phyloP scores from a whole-genome alignment of 1,140 invertebrate genomes.

The Leptopilina clavipes region DNA sequence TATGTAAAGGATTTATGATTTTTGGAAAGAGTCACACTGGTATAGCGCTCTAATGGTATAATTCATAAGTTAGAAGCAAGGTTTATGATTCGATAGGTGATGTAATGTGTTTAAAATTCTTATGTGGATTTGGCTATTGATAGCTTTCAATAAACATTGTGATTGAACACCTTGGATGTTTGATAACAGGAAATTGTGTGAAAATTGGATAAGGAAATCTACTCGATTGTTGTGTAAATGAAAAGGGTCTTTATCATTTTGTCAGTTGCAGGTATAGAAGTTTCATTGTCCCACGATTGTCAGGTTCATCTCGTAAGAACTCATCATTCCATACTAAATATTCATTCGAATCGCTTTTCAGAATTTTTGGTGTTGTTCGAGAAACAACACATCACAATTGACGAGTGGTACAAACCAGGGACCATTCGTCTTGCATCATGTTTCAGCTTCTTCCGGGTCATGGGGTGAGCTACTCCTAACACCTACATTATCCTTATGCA shows the following conservation, averaged over 20 bases:
- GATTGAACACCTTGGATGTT: no score
- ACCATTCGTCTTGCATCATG: constrained; percentile 70
- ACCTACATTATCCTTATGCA: constrained; percentile 74
- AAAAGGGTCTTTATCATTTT: constrained; percentile 4
- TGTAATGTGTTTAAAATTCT: no score
- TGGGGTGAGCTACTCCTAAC: constrained; percentile 73
- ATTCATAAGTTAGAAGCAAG: no score
- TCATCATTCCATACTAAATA: constrained; percentile 69
- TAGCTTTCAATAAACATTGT: no score
- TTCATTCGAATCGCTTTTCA: constrained; percentile 73
- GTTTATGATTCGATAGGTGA: no score
- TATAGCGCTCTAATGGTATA: no score
- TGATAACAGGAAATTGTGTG: no score
- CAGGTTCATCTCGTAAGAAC: constrained; percentile 60
- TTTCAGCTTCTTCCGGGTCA: constrained; percentile 70
- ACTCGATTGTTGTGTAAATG: neutral
- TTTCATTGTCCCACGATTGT: constrained; percentile 72
- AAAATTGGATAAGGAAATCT: neutral
- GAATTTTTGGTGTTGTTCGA: constrained; percentile 54
- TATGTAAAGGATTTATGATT: no score
- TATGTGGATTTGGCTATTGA: no score
- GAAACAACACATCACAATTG: constrained; percentile 53
- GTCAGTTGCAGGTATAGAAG: constrained; percentile 69
- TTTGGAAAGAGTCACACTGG: no score
- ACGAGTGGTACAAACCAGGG: constrained; percentile 61